phyloP scores from a whole-genome alignment of 2,888 invertebrate species.

The Drosophila yooni region DNA sequence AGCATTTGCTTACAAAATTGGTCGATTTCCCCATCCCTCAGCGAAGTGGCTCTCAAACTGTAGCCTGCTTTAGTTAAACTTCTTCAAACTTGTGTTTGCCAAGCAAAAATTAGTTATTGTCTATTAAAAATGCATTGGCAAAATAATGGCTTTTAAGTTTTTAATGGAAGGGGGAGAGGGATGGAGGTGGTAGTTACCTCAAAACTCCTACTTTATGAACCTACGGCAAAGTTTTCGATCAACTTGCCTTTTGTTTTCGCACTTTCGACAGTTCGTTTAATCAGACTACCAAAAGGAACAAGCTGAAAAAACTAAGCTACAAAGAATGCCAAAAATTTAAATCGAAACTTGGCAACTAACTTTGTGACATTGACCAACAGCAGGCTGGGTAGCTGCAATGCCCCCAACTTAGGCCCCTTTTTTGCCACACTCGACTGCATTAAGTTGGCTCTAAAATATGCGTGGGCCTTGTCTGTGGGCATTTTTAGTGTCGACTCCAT shows the following conservation, averaged over 20 bases:
- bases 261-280: conserved; percentile 46
- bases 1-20: conserved; percentile 16
- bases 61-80: conserved; percentile 32
- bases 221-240: conserved; percentile 60
- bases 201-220: conserved; percentile 20
- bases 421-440: conserved; percentile 15
- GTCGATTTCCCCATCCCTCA: background rate
- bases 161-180: background rate
- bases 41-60: conserved; percentile 52
- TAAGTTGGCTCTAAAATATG: conserved; percentile 42
- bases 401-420: background rate
- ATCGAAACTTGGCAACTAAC: conserved; percentile 58
- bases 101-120: conserved; percentile 70
- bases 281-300: conserved; percentile 24
- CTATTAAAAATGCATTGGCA: conserved; percentile 40
- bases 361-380: conserved; percentile 65
- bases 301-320: background rate
- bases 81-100: conserved; percentile 39
- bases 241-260: conserved; percentile 49
- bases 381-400: background rate
- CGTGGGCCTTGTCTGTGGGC: conserved; percentile 21
- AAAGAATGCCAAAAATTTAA: conserved; percentile 30
- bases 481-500: conserved; percentile 46
- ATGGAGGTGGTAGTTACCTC: background rate
- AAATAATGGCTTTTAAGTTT: conserved; percentile 31